These are phyloP conservation scores for Alosa alosa DNA, from an alignment of 2,113 vertebrate genomes.

Conservation along the genomic window DNA sequence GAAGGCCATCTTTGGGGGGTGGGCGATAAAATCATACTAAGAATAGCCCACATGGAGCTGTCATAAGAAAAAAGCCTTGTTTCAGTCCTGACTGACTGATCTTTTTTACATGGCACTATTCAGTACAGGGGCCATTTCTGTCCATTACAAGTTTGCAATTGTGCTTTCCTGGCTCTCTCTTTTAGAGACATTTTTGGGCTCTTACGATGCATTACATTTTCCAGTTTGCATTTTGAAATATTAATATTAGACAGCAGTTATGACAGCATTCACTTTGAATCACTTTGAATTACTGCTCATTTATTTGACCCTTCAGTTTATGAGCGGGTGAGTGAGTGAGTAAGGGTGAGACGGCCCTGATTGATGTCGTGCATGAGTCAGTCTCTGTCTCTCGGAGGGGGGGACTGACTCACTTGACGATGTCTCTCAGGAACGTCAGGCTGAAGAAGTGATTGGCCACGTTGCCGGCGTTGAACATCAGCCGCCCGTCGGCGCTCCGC, in stretches of 20 bases:
- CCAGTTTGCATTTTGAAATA: neutral
- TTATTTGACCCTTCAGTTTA: neutral
- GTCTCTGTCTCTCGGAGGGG: neutral
- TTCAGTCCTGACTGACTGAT: neutral
- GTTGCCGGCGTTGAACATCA: constrained; percentile 90
- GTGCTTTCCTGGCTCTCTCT: neutral
- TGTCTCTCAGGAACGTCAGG: constrained; percentile 82
- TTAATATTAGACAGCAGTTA: neutral
- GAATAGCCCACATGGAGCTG: neutral
- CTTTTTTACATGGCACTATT: neutral
- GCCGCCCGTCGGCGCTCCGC: constrained; percentile 80
- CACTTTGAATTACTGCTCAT: neutral
- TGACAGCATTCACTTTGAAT: neutral
- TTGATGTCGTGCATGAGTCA: neutral
- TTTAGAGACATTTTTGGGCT: neutral
- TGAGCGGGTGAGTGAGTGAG: neutral
- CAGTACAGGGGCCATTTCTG: neutral
- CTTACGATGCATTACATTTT: neutral
- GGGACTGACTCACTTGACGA: constrained; percentile 80
- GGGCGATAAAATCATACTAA: neutral
- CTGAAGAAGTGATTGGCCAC: constrained; percentile 96
- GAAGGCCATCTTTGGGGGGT: neutral
- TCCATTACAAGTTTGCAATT: neutral
- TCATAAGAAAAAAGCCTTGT: neutral
- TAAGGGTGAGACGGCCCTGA: neutral